phyloP scores from a whole-genome alignment of 2,888 invertebrate species.

The Imbricaverruca yamaguchii region DNA sequence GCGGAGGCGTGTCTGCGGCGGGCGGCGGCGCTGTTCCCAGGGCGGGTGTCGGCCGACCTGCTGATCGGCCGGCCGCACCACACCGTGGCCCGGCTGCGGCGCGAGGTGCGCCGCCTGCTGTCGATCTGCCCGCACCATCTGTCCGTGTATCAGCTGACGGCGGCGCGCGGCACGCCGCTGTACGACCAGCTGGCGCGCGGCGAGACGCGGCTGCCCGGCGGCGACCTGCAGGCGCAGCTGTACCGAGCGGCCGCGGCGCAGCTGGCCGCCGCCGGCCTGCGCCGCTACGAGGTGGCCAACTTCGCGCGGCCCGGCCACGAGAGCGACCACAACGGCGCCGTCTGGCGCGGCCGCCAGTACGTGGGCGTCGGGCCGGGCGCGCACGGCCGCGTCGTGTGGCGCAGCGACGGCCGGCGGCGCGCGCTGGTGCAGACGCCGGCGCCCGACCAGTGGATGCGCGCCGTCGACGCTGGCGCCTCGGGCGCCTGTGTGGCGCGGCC shows the following conservation, averaged over 20 bases:
- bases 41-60: slow-evolving; percentile 39
- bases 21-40: slow-evolving; percentile 37
- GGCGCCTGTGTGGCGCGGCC: slow-evolving; percentile 22
- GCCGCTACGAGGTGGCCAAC: slow-evolving; percentile 34
- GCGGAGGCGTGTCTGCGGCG: slow-evolving; percentile 34
- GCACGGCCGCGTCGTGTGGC: slow-evolving; percentile 31
- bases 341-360: slow-evolving; percentile 34
- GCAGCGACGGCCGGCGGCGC: background rate
- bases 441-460: slow-evolving; percentile 5
- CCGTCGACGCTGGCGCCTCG: background rate
- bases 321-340: slow-evolving; percentile 31
- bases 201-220: background rate
- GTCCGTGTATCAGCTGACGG: slow-evolving; percentile 33
- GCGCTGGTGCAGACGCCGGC: background rate
- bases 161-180: slow-evolving; percentile 32
- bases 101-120: slow-evolving; percentile 37
- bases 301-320: slow-evolving; percentile 30
- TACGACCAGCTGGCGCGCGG: slow-evolving; percentile 23
- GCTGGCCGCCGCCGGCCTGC: slow-evolving; percentile 7
- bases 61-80: slow-evolving; percentile 41
- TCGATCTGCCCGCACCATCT: slow-evolving; percentile 28
- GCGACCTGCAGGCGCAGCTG: background rate
- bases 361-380: slow-evolving; percentile 35
- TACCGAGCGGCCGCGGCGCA: background rate
- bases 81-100: slow-evolving; percentile 36